Evolutionary conservation across 2,888 invertebrate species (phyloP), one percentile per base, ranked within the genome.

Genomic region (Ormia ochracea): DNA sequence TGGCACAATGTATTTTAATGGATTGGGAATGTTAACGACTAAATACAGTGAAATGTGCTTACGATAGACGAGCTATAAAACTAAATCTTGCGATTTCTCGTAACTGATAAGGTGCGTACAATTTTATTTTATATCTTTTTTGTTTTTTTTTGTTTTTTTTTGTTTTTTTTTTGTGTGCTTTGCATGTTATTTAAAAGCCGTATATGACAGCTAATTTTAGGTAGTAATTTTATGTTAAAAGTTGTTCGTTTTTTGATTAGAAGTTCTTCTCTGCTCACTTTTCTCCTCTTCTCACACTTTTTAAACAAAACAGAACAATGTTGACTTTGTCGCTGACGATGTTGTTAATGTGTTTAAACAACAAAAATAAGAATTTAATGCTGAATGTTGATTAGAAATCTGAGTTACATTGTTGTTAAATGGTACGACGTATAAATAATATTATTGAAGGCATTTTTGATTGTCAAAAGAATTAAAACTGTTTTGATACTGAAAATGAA

Each of bases 31-130:
- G 54, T 58, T 70, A 21, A 38, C 14, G 36, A 50, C 59, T 14
- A n/a, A 52, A 43, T 58, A 52, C 66, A 76, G 54, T 48, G 50
- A 73, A 76, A 73, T 73, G 76, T 68, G 72, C 69, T 31, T 50
- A 80, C 76, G 61, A 68, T 68, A 74, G 50, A 66, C 41, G 52
- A 28, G 50, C 28, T 50, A 66, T 73, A 80, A 80, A 73, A 63
- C 21, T 28, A 14, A 72, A 76, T 73, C 78, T 23, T 50, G 72
- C 81, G 83, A 83, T 83, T 83, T 83, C 83, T 83, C 70, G 81
- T 76, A 78, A 74, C 81, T 81, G 83, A 83, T 83, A 83, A 83
- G 82, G 79, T 82, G 81, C 80, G 69, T 77, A 56, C n/a, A 48
- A 63, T 41, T 72, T 58, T 31, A 41, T 41, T 58, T 58, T 1